Percentiles rank a stretch among this genome's conserved stretches.
phyloP scores from a whole-genome alignment of 2,113 vertebrate species.

The Hippolais icterina region DNA sequence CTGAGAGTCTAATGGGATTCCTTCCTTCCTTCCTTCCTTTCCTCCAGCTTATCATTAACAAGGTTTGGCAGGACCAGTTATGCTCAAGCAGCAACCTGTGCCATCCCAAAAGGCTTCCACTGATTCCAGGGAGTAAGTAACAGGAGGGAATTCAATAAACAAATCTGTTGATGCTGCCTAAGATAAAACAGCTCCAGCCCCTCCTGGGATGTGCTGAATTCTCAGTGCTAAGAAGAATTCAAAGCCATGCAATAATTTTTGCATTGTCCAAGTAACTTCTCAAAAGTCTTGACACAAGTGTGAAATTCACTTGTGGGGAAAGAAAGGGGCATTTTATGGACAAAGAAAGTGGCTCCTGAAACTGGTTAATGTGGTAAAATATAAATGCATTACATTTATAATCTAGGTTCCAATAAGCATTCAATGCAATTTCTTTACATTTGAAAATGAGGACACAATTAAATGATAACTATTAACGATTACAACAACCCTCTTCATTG shows the following conservation, averaged over 20 bases:
- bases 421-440: neutral
- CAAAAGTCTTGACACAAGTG: neutral
- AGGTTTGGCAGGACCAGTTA: neutral
- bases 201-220: neutral
- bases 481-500: neutral
- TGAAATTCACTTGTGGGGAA: neutral
- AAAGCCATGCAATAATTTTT: neutral
- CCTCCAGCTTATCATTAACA: neutral
- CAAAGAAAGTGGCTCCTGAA: neutral
- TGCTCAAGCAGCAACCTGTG: neutral
- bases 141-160: slow-evolving; percentile 17
- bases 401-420: neutral
- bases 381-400: neutral
- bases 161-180: slow-evolving; percentile 13
- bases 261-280: neutral
- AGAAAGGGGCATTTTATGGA: neutral
- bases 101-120: neutral
- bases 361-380: neutral
- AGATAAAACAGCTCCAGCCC: neutral
- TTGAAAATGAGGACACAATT: neutral
- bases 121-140: neutral
- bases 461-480: neutral
- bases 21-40: neutral
- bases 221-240: neutral
- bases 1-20: neutral